Evolutionary conservation across 1,140 invertebrate species (phyloP).

Genomic region (Trialeurodes vaporariorum): DNA sequence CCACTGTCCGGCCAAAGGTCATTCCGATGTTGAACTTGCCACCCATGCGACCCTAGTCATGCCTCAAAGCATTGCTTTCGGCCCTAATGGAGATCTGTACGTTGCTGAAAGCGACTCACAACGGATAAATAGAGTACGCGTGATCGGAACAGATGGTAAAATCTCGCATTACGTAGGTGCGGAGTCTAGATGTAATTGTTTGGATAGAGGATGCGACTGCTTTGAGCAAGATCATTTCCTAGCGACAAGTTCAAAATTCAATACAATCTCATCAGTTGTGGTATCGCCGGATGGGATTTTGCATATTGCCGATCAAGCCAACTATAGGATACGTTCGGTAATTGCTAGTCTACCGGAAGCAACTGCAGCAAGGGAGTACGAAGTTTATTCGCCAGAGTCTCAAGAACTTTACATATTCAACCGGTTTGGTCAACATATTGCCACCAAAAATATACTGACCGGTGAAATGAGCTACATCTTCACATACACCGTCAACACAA

Average conservation of each 20-base stretch:
- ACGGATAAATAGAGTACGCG: conserved; percentile 79
- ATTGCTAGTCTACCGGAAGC: conserved; percentile 84
- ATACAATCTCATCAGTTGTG: conserved; percentile 83
- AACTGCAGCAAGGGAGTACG: conserved; percentile 70
- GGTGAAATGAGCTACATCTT: conserved; percentile 85
- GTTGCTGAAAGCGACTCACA: conserved; percentile 93
- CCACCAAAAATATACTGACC: conserved; percentile 84
- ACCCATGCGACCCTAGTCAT: conserved; percentile 81
- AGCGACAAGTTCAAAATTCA: conserved; percentile 85
- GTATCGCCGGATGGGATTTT: conserved; percentile 89
- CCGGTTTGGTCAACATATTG: conserved; percentile 85
- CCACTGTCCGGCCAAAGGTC: conserved; percentile 67
- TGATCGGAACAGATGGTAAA: conserved; percentile 82
- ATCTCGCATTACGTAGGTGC: conserved; percentile 85
- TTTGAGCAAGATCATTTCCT: conserved; percentile 83
- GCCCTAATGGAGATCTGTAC: conserved; percentile 85
- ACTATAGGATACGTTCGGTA: conserved; percentile 75
- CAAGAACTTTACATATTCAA: conserved; percentile 95
- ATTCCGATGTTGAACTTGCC: conserved; percentile 60
- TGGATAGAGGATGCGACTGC: conserved; percentile 80
- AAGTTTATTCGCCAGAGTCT: conserved; percentile 89
- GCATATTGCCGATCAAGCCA: conserved; percentile 88
- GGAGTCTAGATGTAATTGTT: conserved; percentile 89
- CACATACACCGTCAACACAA: conserved; percentile 92
- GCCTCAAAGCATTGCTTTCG: conserved; percentile 88